A percentile compares a stretch with the other conserved stretches of the same genome.
Evolutionary conservation across 2,113 vertebrate genomes (phyloP).

Genomic region (Indri indri): DNA sequence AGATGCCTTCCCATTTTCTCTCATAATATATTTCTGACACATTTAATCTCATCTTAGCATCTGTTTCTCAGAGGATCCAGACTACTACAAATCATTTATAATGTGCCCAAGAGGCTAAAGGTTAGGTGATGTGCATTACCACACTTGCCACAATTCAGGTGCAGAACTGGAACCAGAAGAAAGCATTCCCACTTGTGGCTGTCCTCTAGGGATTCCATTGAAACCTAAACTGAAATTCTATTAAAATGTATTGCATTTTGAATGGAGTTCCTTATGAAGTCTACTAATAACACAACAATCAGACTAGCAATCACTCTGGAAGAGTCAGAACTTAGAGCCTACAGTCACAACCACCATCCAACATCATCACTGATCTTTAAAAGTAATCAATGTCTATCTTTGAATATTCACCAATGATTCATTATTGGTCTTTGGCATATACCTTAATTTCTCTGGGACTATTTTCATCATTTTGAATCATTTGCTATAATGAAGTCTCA

Average conservation of each 20-base stretch:
- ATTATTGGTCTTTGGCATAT: not conserved
- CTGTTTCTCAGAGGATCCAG: not conserved
- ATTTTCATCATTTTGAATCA: slow-evolving; percentile 21
- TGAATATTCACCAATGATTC: not conserved
- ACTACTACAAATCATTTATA: not conserved
- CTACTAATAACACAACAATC: not conserved
- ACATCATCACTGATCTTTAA: slow-evolving; percentile 9
- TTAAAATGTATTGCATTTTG: slow-evolving; percentile 28
- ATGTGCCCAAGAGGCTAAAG: not conserved
- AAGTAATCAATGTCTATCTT: not conserved
- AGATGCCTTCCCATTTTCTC: not conserved
- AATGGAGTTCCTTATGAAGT: not conserved
- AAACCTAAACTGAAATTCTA: slow-evolving; percentile 31
- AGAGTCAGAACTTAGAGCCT: slow-evolving; percentile 24
- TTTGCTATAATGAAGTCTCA: not conserved
- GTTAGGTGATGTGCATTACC: not conserved
- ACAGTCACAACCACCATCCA: not conserved
- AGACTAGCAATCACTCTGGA: not conserved
- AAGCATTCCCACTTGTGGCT: not conserved
- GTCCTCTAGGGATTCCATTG: not conserved
- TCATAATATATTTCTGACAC: not conserved
- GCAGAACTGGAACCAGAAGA: not conserved
- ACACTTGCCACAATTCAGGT: not conserved
- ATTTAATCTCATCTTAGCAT: not conserved
- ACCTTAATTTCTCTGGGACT: not conserved